phyloP scores from a whole-genome alignment of 2,797 vertebrate species.

The Oryzias sinensis region DNA sequence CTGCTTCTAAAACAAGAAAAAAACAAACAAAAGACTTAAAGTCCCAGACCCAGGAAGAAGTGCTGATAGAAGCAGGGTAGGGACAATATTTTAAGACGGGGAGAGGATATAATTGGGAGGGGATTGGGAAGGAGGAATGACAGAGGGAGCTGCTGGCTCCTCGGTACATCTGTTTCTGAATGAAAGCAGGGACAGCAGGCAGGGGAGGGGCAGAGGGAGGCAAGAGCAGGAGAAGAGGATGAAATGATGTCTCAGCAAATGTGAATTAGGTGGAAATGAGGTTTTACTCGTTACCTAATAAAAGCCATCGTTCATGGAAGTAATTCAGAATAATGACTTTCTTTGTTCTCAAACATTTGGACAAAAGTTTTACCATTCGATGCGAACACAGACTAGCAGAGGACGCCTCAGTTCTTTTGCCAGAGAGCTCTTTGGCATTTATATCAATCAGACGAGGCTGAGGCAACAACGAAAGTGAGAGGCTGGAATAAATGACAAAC shows the following conservation, averaged over 20 bases:
- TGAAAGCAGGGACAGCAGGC: constrained; percentile 49
- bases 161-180: constrained; percentile 74
- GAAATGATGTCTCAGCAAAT: constrained; percentile 60
- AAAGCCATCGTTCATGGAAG: constrained; percentile 43
- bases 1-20: constrained; percentile 11
- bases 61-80: constrained; percentile 7
- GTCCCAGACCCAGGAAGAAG: constrained; percentile 2
- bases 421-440: constrained; percentile 48
- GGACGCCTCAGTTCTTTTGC: constrained; percentile 40
- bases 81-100: constrained; percentile 15
- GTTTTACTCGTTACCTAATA: constrained; percentile 40
- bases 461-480: constrained; percentile 19
- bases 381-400: constrained; percentile 20
- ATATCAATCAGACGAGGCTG: constrained; percentile 20
- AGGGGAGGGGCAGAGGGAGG: constrained; percentile 17
- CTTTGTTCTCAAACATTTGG: constrained; percentile 41
- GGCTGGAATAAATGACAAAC: background rate
- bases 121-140: constrained; percentile 8
- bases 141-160: constrained; percentile 37
- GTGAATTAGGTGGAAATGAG: constrained; percentile 53
- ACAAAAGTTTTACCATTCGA: constrained; percentile 36
- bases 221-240: constrained; percentile 10
- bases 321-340: constrained; percentile 15
- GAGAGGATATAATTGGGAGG: constrained; percentile 26
- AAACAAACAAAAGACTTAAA: background rate